phyloP scores from a whole-genome alignment of 2,113 vertebrate species.

The Rhinolophus sinicus region DNA sequence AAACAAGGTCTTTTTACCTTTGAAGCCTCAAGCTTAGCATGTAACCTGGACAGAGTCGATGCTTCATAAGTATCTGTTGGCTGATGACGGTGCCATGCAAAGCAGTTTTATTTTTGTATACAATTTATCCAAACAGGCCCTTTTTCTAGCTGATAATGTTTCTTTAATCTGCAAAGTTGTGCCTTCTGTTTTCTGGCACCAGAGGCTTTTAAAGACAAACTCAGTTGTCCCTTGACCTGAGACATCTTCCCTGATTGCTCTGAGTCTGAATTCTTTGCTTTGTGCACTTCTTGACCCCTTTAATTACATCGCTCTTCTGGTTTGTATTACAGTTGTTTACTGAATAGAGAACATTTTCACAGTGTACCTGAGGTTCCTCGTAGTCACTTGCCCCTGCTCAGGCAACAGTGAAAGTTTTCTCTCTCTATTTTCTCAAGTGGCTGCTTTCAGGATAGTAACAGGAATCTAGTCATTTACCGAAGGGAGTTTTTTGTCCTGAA shows the following conservation, averaged over 20 bases:
- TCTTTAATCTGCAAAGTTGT: neutral
- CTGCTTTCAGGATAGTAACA: neutral
- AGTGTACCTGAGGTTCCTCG: neutral
- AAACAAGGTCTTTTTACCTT: neutral
- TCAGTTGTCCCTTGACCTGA: neutral
- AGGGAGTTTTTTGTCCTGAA: neutral
- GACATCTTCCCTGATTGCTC: neutral
- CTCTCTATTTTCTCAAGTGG: neutral
- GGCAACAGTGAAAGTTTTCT: neutral
- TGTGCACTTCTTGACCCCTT: neutral
- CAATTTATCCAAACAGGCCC: neutral
- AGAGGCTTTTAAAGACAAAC: neutral
- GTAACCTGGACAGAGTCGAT: neutral
- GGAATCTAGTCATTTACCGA: neutral
- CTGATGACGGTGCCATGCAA: neutral
- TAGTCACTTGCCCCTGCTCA: neutral
- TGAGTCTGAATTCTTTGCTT: neutral
- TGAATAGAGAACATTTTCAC: neutral
- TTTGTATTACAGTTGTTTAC: neutral
- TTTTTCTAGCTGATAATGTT: neutral
- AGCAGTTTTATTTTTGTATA: neutral
- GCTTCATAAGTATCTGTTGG: neutral
- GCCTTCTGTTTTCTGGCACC: neutral
- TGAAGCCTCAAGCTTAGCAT: neutral
- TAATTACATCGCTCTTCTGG: neutral